Evolutionary conservation across 2,888 invertebrate species (phyloP).

Genomic region (Rhingia campestris): DNA sequence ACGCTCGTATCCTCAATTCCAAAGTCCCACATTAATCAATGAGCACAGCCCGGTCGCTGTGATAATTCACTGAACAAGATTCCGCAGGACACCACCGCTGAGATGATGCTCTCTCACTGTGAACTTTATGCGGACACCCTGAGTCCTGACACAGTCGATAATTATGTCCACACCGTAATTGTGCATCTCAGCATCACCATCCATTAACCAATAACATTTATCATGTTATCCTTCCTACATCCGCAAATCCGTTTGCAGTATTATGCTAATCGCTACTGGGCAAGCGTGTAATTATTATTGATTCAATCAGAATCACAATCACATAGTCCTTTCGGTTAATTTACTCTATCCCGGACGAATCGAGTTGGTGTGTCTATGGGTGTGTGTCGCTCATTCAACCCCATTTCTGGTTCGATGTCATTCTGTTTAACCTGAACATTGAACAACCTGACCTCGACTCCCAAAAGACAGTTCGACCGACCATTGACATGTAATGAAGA

Average conservation of each 20-base stretch:
- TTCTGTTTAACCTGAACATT: constrained; percentile 56
- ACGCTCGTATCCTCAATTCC: constrained; percentile 13
- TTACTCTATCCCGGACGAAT: constrained; percentile 16
- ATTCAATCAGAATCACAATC: constrained; percentile 57
- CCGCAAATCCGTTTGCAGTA: constrained; percentile 62
- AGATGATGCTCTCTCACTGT: constrained; percentile 4
- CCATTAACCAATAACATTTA: constrained; percentile 66
- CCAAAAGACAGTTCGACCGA: constrained; percentile 26
- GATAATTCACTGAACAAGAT: constrained; percentile 56
- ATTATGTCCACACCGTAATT: constrained; percentile 68
- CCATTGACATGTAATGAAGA: constrained; percentile 58
- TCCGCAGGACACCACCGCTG: constrained; percentile 3
- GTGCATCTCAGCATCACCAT: constrained; percentile 66
- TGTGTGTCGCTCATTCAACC: not conserved
- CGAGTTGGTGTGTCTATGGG: not conserved
- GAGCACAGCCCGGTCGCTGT: constrained; percentile 36
- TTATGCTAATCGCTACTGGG: constrained; percentile 67
- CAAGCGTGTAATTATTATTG: constrained; percentile 73
- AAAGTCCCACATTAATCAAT: constrained; percentile 60
- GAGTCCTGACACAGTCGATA: constrained; percentile 54
- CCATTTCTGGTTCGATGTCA: constrained; percentile 35
- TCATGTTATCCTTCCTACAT: constrained; percentile 70
- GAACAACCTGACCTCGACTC: constrained; percentile 63
- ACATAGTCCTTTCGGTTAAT: constrained; percentile 49
- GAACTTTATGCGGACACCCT: constrained; percentile 8